Evolutionary conservation across 2,113 vertebrate genomes (phyloP).

Genomic region (Tenrec ecaudatus): DNA sequence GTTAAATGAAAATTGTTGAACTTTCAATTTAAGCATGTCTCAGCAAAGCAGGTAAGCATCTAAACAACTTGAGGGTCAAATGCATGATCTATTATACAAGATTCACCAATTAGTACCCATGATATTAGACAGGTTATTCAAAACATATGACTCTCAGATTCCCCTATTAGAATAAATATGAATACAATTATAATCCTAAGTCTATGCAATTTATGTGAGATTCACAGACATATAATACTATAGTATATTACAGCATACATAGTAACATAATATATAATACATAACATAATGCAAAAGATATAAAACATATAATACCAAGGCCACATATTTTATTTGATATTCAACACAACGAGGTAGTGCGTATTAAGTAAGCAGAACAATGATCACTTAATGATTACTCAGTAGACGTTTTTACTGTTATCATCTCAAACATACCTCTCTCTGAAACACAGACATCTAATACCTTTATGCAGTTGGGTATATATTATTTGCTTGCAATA

Average conservation of each 20-base stretch:
- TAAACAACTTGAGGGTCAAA: not conserved
- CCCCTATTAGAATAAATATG: not conserved
- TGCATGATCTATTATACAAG: not conserved
- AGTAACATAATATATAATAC: too few relatives aligned
- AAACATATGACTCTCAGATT: not conserved
- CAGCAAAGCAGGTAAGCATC: not conserved
- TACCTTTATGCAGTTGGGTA: not conserved
- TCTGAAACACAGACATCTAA: not conserved
- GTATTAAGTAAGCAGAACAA: not conserved
- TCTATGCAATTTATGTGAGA: not conserved
- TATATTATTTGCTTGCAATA: not conserved
- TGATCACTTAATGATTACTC: not conserved
- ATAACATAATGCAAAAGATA: not conserved
- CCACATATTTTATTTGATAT: not conserved
- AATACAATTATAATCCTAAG: not conserved
- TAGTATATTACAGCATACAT: too few relatives aligned
- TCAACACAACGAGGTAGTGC: not conserved
- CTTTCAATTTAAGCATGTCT: conserved; percentile 30
- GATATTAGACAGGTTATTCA: not conserved
- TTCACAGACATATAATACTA: too few relatives aligned
- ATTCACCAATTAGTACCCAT: not conserved
- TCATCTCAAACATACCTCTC: not conserved
- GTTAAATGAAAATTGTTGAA: conserved; percentile 6
- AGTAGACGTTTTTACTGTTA: not conserved
- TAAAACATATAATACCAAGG: not conserved